These are phyloP conservation scores for Corbicula japonica DNA, from an alignment of 2,888 invertebrate genomes.

Conservation along the genomic window DNA sequence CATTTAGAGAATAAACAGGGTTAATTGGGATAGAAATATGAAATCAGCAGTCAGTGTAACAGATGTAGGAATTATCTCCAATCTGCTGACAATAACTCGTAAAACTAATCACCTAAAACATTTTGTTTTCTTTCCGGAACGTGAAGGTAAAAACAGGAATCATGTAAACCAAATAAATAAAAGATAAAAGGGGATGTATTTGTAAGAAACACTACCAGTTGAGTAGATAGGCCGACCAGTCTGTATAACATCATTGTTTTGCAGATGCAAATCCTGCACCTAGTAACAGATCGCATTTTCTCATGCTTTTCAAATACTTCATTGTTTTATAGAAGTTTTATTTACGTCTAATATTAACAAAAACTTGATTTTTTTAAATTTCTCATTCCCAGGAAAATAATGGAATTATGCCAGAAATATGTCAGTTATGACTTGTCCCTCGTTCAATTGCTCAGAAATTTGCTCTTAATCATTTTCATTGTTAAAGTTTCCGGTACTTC, in stretches of 20 bases:
- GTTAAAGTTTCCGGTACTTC: too few relatives aligned
- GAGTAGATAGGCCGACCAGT: background rate
- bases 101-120: conserved; percentile 27
- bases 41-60: too few relatives aligned
- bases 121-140: conserved; percentile 12
- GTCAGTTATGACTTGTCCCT: conserved; percentile 4
- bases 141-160: conserved; percentile 8
- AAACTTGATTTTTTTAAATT: conserved; percentile 23
- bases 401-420: conserved; percentile 10
- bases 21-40: too few relatives aligned
- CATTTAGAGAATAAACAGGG: too few relatives aligned
- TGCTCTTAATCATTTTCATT: too few relatives aligned
- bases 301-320: conserved; percentile 12
- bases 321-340: conserved; percentile 19
- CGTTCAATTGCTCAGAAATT: conserved; percentile 3
- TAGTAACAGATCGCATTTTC: conserved; percentile 9
- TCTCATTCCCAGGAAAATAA: background rate
- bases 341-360: conserved; percentile 34
- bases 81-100: conserved; percentile 34
- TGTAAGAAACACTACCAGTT: background rate
- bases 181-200: conserved; percentile 32
- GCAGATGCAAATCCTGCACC: conserved; percentile 7
- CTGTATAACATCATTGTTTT: conserved; percentile 19
- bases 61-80: conserved; percentile 25
- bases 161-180: conserved; percentile 27